Evolutionary conservation across 2,797 vertebrate species (phyloP).

Genomic region (Enteromius mattozi): DNA sequence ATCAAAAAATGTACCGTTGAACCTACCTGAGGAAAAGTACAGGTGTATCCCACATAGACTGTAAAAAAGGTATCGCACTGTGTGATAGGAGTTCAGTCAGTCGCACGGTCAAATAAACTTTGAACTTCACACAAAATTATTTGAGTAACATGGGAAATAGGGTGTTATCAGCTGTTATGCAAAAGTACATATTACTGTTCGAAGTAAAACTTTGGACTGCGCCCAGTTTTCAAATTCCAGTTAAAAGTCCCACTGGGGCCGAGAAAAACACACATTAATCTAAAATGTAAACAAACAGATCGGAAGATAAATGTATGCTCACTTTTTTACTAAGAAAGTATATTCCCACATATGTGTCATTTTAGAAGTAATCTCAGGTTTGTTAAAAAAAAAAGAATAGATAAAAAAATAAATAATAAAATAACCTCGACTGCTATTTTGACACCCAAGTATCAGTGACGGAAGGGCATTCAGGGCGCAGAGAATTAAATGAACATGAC

Average conservation of each 20-base stretch:
- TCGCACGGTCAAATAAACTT: not conserved
- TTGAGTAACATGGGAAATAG: not conserved
- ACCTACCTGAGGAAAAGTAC: not conserved
- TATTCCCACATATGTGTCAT: not conserved
- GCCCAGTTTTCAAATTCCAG: not conserved
- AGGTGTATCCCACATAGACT: too few species aligned
- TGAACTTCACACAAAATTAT: not conserved
- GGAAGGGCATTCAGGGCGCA: not conserved
- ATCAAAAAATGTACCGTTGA: not conserved
- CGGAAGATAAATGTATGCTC: not conserved
- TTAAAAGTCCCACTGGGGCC: conserved; percentile 11
- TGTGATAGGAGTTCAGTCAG: too few species aligned
- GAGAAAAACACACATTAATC: not conserved
- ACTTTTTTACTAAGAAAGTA: not conserved
- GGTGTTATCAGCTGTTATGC: not conserved
- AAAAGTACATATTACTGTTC: too few species aligned
- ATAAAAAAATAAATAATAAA: not conserved
- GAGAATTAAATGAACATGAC: not conserved
- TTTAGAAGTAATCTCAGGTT: not conserved
- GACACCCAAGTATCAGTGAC: not conserved
- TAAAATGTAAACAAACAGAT: not conserved
- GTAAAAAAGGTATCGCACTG: too few species aligned
- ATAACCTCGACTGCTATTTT: conserved; percentile 18
- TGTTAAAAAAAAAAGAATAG: not conserved
- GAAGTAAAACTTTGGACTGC: not conserved